Evolutionary conservation across 2,797 vertebrate species (phyloP).

Genomic region (Phalanger gymnotis): DNA sequence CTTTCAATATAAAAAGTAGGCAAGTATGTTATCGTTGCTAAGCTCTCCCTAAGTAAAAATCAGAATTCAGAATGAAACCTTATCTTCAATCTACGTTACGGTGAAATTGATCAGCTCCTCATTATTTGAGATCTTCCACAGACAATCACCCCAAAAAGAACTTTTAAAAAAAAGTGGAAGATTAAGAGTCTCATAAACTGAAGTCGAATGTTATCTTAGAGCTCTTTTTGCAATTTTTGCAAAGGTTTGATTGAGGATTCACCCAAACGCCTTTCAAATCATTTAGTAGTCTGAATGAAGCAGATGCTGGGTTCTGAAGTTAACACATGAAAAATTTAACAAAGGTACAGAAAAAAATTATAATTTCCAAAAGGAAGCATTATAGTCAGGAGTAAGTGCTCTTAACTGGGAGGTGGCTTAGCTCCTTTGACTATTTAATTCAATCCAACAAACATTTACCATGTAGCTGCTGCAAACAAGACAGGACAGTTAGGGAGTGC

Average conservation of each 20-base stretch:
- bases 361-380: background rate
- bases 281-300: conserved; percentile 35
- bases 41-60: conserved; percentile 42
- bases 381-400: background rate
- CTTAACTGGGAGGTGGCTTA: background rate
- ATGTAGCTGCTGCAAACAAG: background rate
- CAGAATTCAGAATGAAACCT: background rate
- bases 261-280: background rate
- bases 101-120: background rate
- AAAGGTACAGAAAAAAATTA: background rate
- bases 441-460: background rate
- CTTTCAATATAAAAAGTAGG: conserved; percentile 48
- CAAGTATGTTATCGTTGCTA: conserved; percentile 18
- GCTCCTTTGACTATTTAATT: background rate
- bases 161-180: background rate
- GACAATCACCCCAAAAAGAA: background rate
- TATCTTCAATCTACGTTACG: background rate
- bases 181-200: background rate
- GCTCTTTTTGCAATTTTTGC: background rate
- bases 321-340: background rate
- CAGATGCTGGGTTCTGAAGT: background rate
- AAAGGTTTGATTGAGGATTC: conserved; percentile 21
- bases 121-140: background rate
- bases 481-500: background rate
- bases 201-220: background rate